Conservation (phyloP, 2,888 invertebrate genomes). For the Melieria crassipennis region DNA sequence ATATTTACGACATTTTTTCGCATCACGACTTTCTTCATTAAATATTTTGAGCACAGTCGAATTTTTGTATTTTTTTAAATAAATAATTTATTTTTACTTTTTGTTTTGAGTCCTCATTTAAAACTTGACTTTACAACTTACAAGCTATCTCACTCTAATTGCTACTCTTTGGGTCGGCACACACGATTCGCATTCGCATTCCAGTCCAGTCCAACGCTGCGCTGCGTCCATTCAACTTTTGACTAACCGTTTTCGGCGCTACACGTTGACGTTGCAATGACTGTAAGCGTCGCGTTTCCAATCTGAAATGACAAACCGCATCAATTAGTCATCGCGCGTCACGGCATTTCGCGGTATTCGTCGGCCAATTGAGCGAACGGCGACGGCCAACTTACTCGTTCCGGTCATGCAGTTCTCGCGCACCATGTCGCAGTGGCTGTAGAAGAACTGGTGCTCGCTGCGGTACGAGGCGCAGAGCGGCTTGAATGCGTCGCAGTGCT, state of each 20-base stretch:
- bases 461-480: slow-evolving; percentile 54
- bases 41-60: too few relatives aligned
- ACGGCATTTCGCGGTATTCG: background rate
- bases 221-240: too few relatives aligned
- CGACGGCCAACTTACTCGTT: slow-evolving; percentile 48
- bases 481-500: slow-evolving; percentile 53
- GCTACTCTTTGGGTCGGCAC: too few relatives aligned
- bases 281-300: slow-evolving; percentile 56
- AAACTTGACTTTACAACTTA: too few relatives aligned
- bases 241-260: background rate
- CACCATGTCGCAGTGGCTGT: slow-evolving; percentile 59
- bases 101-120: too few relatives aligned
- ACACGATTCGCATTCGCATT: too few relatives aligned
- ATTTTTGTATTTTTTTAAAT: too few relatives aligned
- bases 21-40: too few relatives aligned
- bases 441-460: slow-evolving; percentile 60
- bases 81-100: too few relatives aligned
- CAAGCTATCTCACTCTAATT: too few relatives aligned
- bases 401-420: slow-evolving; percentile 58
- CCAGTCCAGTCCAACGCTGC: too few relatives aligned
- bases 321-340: slow-evolving; percentile 17
- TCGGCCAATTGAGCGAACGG: background rate
- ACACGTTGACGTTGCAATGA: slow-evolving; percentile 53
- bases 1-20: too few relatives aligned
- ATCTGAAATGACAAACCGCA: slow-evolving; percentile 45